Base-by-base conservation (phyloP, 2,113 vertebrate genomes). In the Phyllostomus discolor region DNA sequence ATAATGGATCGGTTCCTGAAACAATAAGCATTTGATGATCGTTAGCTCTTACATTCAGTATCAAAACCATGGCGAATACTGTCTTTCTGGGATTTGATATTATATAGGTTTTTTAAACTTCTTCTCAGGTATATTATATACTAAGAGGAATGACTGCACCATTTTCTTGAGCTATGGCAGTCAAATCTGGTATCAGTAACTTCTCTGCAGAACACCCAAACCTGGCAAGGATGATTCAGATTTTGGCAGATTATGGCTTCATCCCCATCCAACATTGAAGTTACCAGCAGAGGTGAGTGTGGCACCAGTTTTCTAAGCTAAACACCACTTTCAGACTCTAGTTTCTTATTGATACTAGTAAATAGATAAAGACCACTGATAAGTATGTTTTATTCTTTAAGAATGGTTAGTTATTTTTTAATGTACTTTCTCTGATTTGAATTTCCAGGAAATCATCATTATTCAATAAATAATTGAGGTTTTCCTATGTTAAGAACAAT, bases 251-350 rank as follows among this genome's bases (percentile, higher is more conserved):
- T 82, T 79, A 69, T 94, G 67, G 48, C 85, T 96, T 92, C 52
- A 20, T 94, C 10, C 76, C 43, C 54, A 81, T n/a, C 64, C 92
- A 94, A 9, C 59, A 73, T 50, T 95, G 91, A 97, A 93, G 69
- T 54, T 95, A 95, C 67, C 88, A 73, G 67, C 54, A 96, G 80
- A 97, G 88, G 94, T 97, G 88, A 97, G 94, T 96, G 54, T 96
- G 95, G 24, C 78, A 79, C 48, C 33, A 69, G 14, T 88, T 92
- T 90, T 26, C 26, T 95, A 31, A n/a, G 59, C 57, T 90, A 90
- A 93, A 82, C 54, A 87, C 78, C 92, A 10, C 7, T 93, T 96
- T 20, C 16, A 54, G 19, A 85, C 50, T 82, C 85, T 83, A 86
- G 24, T 54, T 81, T 92, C 46, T 72, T 81, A 66, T 19, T 91